Evolutionary conservation across 2,797 vertebrate species (phyloP).

Genomic region (Onychomys leucogaster): DNA sequence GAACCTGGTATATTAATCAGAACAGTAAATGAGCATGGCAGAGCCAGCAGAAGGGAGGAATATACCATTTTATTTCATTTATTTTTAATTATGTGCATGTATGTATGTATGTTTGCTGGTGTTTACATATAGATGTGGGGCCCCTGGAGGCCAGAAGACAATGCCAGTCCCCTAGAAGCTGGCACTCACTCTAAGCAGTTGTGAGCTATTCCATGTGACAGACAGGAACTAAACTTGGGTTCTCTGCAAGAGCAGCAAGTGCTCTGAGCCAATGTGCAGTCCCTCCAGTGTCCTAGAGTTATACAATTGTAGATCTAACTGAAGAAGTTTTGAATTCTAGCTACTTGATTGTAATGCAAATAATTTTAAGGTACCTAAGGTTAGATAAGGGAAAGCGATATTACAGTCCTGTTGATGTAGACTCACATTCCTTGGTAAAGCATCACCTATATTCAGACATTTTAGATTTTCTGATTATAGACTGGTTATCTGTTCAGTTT

Average conservation of each 20-base stretch:
- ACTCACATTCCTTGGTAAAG: neutral
- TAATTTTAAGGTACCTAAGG: neutral
- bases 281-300: neutral
- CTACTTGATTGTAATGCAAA: neutral
- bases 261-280: neutral
- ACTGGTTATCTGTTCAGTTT: neutral
- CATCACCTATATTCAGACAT: neutral
- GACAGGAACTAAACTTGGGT: neutral
- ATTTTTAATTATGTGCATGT: neutral
- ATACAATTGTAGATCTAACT: neutral
- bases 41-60: neutral
- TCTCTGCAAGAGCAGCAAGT: neutral
- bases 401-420: neutral
- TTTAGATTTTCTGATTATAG: constrained; percentile 9
- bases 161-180: neutral
- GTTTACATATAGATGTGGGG: neutral
- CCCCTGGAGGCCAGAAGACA: neutral
- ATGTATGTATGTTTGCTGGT: neutral
- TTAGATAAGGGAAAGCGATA: neutral
- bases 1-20: neutral
- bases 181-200: neutral
- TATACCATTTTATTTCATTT: neutral
- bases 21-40: neutral
- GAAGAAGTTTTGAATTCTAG: neutral
- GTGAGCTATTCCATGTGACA: neutral